Evolutionary conservation across 2,113 vertebrate genomes (phyloP).

Genomic region (Riparia riparia): DNA sequence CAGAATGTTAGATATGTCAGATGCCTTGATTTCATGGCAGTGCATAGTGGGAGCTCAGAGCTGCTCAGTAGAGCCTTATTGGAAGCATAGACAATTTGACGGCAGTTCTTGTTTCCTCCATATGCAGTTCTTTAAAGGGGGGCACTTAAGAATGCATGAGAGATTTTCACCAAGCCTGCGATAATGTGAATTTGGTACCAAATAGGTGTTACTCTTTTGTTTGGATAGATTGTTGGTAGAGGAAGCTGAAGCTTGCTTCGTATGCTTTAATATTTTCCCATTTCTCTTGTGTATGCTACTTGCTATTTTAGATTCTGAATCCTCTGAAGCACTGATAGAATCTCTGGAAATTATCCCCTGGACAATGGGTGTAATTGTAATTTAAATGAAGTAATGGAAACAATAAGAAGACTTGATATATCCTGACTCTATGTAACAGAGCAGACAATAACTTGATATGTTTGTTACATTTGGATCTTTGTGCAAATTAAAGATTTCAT

Average conservation of each 20-base stretch:
- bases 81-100: neutral
- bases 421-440: slow-evolving; percentile 1
- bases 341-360: neutral
- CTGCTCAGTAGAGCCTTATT: neutral
- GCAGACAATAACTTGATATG: neutral
- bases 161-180: neutral
- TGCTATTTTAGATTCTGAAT: neutral
- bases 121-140: neutral
- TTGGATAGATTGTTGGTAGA: neutral
- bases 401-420: neutral
- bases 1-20: neutral
- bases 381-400: slow-evolving; percentile 26
- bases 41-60: neutral
- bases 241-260: neutral
- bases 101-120: neutral
- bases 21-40: neutral
- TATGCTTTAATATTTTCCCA: neutral
- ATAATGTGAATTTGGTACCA: neutral
- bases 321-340: neutral
- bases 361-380: neutral
- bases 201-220: neutral
- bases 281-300: neutral
- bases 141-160: neutral
- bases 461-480: neutral
- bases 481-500: neutral